Evolutionary conservation across 2,113 vertebrate species (phyloP).

Genomic region (Pachypanchax playfairii): DNA sequence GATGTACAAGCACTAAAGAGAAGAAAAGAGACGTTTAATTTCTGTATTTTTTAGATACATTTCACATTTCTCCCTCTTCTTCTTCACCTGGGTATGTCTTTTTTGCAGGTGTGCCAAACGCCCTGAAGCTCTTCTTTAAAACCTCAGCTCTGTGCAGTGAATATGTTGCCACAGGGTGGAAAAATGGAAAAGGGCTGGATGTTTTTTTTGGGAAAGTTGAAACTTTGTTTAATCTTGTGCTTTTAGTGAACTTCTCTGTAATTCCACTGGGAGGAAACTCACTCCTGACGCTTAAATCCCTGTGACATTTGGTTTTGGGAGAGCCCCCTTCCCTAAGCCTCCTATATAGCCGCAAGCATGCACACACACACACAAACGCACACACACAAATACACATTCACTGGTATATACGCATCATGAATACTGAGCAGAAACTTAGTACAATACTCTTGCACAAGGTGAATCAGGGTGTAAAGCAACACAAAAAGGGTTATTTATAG

Average conservation of each 20-base stretch:
- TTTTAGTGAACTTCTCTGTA: conserved; percentile 65
- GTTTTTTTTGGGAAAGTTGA: conserved; percentile 59
- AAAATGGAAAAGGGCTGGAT: conserved; percentile 51
- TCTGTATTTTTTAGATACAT: conserved; percentile 3
- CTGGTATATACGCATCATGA: conserved; percentile 42
- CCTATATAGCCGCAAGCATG: conserved; percentile 37
- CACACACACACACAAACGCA: conserved; percentile 22
- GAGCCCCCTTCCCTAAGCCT: conserved; percentile 59
- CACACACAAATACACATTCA: conserved; percentile 29
- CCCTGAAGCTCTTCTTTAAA: conserved; percentile 72
- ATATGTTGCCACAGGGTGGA: conserved; percentile 58
- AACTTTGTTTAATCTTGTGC: conserved; percentile 71
- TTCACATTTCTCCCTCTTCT: not conserved
- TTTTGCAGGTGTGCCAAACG: conserved; percentile 51
- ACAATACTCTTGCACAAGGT: conserved; percentile 60
- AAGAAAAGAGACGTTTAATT: not conserved
- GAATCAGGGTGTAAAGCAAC: conserved; percentile 68
- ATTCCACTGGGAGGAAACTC: conserved; percentile 65
- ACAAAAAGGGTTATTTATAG: conserved; percentile 71
- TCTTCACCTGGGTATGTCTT: conserved; percentile 8
- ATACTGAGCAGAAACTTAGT: conserved; percentile 59
- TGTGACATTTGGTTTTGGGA: conserved; percentile 71
- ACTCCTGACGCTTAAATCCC: conserved; percentile 67
- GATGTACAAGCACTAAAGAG: not conserved
- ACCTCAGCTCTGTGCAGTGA: conserved; percentile 36